Conservation (phyloP, 2,888 invertebrate genomes). For the Rhopalosiphum nymphaeae region DNA sequence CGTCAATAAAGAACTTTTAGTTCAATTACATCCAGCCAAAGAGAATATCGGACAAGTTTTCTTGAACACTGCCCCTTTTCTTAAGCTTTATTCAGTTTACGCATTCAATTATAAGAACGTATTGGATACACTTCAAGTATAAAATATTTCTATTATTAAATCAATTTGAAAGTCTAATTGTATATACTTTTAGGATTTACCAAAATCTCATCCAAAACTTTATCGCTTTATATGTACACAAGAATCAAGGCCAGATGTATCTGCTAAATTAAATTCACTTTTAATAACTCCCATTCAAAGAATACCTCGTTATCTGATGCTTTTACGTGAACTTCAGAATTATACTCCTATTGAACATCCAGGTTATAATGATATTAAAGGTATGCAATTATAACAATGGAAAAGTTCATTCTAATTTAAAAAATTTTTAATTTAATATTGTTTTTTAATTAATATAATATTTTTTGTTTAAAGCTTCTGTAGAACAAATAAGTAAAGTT, state of each 20-base stretch:
- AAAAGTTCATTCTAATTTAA: background rate
- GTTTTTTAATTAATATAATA: background rate
- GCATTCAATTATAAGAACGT: conserved; percentile 81
- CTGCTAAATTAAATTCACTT: conserved; percentile 78
- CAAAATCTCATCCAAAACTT: conserved; percentile 72
- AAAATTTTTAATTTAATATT: background rate
- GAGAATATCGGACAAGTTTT: conserved; percentile 78
- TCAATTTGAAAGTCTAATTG: conserved; percentile 10
- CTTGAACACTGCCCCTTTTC: conserved; percentile 80
- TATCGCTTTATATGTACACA: conserved; percentile 75
- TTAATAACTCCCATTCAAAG: conserved; percentile 85
- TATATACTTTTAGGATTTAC: conserved; percentile 55
- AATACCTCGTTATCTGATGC: conserved; percentile 81
- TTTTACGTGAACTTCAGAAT: conserved; percentile 78
- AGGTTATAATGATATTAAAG: conserved; percentile 74
- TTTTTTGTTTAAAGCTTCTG: conserved; percentile 73
- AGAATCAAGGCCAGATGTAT: conserved; percentile 80
- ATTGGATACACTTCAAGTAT: conserved; percentile 76
- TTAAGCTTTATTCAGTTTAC: conserved; percentile 83
- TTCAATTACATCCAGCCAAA: conserved; percentile 74
- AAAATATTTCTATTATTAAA: conserved; percentile 10
- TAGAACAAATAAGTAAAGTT: conserved; percentile 78
- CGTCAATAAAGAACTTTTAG: conserved; percentile 76
- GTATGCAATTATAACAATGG: conserved; percentile 69
- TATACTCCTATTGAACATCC: conserved; percentile 75